Evolutionary conservation across 2,888 invertebrate species (phyloP).

Genomic region (Pseudanteris insignis): DNA sequence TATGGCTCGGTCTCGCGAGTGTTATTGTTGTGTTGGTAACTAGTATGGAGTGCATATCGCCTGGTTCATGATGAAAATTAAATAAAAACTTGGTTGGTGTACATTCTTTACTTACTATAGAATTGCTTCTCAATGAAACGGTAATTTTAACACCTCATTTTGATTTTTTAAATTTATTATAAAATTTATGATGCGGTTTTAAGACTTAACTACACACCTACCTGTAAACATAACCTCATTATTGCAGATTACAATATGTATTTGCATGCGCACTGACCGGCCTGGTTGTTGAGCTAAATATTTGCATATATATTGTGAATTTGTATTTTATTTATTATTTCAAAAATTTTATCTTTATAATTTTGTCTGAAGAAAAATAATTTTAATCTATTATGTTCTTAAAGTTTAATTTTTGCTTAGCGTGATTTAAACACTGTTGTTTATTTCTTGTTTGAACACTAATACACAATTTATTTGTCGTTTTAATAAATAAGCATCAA

Average conservation of each 20-base stretch:
- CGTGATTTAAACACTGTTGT: too few relatives aligned
- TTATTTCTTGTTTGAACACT: too few relatives aligned
- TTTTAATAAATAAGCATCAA: too few relatives aligned
- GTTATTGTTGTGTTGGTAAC: background rate
- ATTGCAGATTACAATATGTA: slow-evolving; percentile 3
- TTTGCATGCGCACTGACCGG: slow-evolving; percentile 3
- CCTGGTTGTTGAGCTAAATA: slow-evolving; percentile 1
- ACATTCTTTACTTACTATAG: background rate
- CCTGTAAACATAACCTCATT: slow-evolving; percentile 14
- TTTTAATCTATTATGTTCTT: too few relatives aligned
- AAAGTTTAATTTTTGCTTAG: too few relatives aligned
- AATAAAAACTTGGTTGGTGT: background rate
- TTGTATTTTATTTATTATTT: too few relatives aligned
- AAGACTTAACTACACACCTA: slow-evolving; percentile 1
- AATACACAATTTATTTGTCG: too few relatives aligned
- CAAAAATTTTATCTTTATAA: too few relatives aligned
- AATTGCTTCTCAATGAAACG: background rate
- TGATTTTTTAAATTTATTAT: background rate
- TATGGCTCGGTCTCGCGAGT: too few relatives aligned
- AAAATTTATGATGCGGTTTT: background rate
- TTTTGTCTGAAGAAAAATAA: too few relatives aligned
- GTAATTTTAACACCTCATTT: background rate
- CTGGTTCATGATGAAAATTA: slow-evolving; percentile 3
- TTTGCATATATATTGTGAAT: too few relatives aligned
- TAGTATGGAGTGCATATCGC: slow-evolving; percentile 1